Evolutionary conservation across 2,888 invertebrate species (phyloP).

Genomic region (Steinernema scapterisci): DNA sequence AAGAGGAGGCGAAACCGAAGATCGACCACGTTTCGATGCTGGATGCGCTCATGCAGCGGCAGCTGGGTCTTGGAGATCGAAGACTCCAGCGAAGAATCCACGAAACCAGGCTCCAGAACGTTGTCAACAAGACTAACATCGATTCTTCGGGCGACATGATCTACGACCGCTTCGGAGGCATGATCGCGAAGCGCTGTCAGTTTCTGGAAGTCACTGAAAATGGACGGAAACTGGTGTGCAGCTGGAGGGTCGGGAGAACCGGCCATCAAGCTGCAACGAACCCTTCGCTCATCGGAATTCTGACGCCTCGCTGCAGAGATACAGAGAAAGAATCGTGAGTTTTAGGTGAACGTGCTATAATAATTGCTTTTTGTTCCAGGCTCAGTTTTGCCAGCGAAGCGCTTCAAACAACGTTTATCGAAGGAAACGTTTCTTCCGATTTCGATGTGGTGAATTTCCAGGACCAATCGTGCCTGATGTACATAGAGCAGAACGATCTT

Average conservation of each 20-base stretch:
- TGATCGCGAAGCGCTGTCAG: slow-evolving; percentile 40
- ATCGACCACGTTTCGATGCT: neutral
- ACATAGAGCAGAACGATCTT: neutral
- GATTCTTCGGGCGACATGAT: neutral
- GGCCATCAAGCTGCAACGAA: neutral
- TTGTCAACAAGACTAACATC: neutral
- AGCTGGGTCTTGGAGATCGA: neutral
- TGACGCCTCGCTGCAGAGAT: neutral
- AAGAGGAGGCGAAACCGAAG: neutral
- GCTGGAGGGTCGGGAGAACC: slow-evolving; percentile 36
- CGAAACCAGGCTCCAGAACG: neutral
- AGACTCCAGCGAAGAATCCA: neutral
- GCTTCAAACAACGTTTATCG: neutral
- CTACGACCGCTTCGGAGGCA: slow-evolving; percentile 38
- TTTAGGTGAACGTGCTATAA: neutral
- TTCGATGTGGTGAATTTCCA: neutral
- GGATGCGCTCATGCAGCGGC: neutral
- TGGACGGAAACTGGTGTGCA: slow-evolving; percentile 50
- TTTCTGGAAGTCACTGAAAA: slow-evolving; percentile 52
- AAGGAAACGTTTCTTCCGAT: neutral
- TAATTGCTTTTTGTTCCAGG: neutral
- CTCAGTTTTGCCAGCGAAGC: neutral
- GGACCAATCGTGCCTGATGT: neutral
- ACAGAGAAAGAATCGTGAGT: neutral
- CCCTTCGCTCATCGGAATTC: neutral